These are phyloP conservation scores for Beris morrisii DNA, from an alignment of 2,888 invertebrate genomes.

Conservation along the genomic window DNA sequence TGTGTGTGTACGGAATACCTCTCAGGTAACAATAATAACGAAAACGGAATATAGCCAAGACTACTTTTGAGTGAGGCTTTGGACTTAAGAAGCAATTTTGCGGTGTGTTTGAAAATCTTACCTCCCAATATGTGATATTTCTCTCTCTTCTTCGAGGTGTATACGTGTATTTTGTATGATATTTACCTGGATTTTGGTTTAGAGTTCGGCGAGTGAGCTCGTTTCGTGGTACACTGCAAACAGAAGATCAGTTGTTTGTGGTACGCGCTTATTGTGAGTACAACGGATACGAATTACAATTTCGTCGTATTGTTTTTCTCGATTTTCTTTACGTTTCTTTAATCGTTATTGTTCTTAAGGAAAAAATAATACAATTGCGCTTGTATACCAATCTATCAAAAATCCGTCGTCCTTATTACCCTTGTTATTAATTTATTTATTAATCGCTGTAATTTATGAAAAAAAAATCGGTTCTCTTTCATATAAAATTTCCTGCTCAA, in stretches of 20 bases:
- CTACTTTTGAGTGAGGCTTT: background rate
- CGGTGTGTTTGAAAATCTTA: background rate
- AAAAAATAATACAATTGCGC: too few relatives aligned
- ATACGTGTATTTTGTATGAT: background rate
- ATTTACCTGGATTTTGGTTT: background rate
- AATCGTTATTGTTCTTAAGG: too few relatives aligned
- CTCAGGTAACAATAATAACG: too few relatives aligned
- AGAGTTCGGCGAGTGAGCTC: conserved; percentile 20
- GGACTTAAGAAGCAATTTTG: background rate
- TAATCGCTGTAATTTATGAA: too few relatives aligned
- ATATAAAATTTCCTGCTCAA: too few relatives aligned
- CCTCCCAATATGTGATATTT: conserved; percentile 6
- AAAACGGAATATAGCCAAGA: too few relatives aligned
- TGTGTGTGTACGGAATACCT: too few relatives aligned
- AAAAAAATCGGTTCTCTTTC: too few relatives aligned
- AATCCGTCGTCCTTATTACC: too few relatives aligned
- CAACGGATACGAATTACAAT: conserved; percentile 13
- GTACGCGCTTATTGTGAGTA: conserved; percentile 45
- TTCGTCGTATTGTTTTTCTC: conserved; percentile 9
- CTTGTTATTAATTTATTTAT: too few relatives aligned
- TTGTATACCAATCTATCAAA: too few relatives aligned
- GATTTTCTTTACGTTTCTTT: background rate
- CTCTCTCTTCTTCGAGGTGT: background rate
- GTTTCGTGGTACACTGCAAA: conserved; percentile 29
- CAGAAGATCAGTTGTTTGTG: conserved; percentile 42